Evolutionary conservation across 1,140 invertebrate genomes (phyloP), one percentile per base, ranked within the genome.

Genomic region (Ridgeia piscesae): DNA sequence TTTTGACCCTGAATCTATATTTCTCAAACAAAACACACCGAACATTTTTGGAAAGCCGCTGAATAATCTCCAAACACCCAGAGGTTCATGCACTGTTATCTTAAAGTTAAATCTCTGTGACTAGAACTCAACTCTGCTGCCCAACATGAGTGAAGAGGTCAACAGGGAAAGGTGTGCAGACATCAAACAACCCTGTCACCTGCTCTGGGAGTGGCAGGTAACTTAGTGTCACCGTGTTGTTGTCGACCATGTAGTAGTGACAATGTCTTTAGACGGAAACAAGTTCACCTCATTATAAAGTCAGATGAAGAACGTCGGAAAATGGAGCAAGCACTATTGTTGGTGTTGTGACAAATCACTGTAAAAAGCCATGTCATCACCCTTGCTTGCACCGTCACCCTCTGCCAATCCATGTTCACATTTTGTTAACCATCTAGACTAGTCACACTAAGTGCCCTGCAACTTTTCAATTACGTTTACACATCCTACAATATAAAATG

Each of bases 201-300:
- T 77, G 11, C 58, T 27, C 17, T 77, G 4, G 58, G 58, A 14
- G 58, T 77, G 58, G 58, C 2, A 77, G 27, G 58, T 77, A 8
- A 77, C 58, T 21, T 9, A 77, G 58, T 77, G 58, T 77, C 58
- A 77, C 4, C 11, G 4, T 42, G 42, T 42, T 11, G 11, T 11
- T 42, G 42, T 42, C 4, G 42, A 6, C 42, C 42, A 42, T 42
- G 42, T 6, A 42, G 42, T 11, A 77, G 58, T 77, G 58, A 27
- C 58, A 77, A 21, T 14, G 17, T 77, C 58, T 77, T 77, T 77
- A 77, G n/a, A 77, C 14, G 58, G 58, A 21, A 77, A 77, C 58
- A 77, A 77, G 58, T 77, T 77, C 58, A 77, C 58, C 58, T 77
- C 58, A 77, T 77, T 77, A 77, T 77, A 77, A 77, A 77, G 58